Base-by-base conservation (phyloP, 2,113 vertebrate species). In the Egretta garzetta region DNA sequence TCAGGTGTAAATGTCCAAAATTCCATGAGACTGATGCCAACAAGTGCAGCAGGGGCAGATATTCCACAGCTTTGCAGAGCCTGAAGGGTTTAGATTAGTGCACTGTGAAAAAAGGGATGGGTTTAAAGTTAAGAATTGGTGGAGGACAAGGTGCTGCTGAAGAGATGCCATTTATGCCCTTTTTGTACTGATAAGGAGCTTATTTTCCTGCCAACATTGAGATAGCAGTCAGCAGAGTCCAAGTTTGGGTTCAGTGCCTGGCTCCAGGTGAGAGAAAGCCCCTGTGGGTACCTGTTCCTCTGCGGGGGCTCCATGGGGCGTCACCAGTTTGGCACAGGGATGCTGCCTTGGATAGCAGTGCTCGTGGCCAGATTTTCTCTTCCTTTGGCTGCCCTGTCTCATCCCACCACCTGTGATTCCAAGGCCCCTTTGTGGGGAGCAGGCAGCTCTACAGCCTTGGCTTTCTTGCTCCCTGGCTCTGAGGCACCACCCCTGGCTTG, bases 1-100 rank as follows among this genome's bases (percentile, higher is more conserved):
- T 62, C 49, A 43, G n/a, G n/a, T 2, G 0, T 32, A 27, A 15
- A 11, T 0, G 7, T 32, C 70, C 30, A 5, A 32, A 59, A 8
- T 37, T 45, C 4, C 5, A 37, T 4, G 39, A 74, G 64, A 21
- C 27, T 23, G 77, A 37, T 80, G 35, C 70, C 88, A 85, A 7
- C 59, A 55, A 26, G 0, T 41, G 55, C 75, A 58, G 33, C 15
- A 93, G 24, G 52, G 33, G 23, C 33, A 39, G 66, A 14, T 86
- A 33, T 77, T 74, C 47, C 60, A 26, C 13, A 33, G 50, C 35
- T 17, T 35, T 73, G 63, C 59, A 63, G 39, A 55, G 53, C 26
- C 45, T 24, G 64, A 27, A 70, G 35, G 23, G 39, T 84, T 75
- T 73, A 49, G 58, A 8, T 58, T 62, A 43, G 20, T 22, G 35